Evolutionary conservation across 2,888 invertebrate genomes (phyloP).

Genomic region (Rotaria socialis): DNA sequence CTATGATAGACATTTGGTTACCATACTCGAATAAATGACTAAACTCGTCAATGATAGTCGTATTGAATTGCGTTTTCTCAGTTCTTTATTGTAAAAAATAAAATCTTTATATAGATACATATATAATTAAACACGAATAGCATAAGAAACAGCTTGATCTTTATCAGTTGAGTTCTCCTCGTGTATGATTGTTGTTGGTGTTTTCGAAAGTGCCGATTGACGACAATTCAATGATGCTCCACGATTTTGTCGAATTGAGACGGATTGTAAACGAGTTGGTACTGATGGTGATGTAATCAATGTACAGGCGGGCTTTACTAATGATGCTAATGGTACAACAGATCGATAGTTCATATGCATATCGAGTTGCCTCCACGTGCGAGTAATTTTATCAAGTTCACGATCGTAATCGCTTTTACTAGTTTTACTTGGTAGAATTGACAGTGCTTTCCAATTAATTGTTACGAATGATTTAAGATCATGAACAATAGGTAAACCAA

Average conservation of each 20-base stretch:
- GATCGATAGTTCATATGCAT: neutral
- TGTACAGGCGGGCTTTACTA: neutral
- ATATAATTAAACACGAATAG: neutral
- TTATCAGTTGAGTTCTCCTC: neutral
- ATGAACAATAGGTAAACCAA: constrained; percentile 57
- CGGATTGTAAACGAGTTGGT: neutral
- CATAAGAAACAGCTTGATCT: neutral
- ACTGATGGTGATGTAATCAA: neutral
- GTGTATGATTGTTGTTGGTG: neutral
- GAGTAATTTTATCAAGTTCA: neutral
- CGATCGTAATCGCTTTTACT: neutral
- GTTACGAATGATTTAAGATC: constrained; percentile 58
- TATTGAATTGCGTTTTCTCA: too few species aligned
- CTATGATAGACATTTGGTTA: too few species aligned
- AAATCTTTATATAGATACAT: neutral
- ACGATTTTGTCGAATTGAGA: neutral
- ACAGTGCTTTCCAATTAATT: constrained; percentile 56
- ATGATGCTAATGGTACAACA: neutral
- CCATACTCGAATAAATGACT: too few species aligned
- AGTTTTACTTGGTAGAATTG: neutral
- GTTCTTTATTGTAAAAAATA: too few species aligned
- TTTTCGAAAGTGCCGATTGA: neutral
- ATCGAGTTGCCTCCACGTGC: neutral
- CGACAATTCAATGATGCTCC: neutral
- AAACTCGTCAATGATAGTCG: too few species aligned